phyloP scores from a whole-genome alignment of 2,797 vertebrate species.

The Urophycis tenuis region DNA sequence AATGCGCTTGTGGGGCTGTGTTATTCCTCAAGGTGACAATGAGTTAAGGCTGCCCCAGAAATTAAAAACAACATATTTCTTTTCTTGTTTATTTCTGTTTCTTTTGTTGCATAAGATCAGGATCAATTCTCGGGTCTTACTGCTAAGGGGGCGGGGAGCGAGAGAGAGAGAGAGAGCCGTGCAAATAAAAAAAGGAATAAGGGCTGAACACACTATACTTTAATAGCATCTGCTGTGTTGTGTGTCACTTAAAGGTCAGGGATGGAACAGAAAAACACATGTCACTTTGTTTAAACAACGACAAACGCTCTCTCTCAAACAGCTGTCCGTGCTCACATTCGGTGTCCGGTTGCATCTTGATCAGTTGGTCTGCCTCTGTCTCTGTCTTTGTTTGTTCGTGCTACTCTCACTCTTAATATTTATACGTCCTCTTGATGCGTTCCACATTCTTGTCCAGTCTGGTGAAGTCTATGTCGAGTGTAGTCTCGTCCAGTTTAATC shows the following conservation, averaged over 20 bases:
- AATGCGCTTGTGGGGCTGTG: slow-evolving; percentile 50
- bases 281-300: slow-evolving; percentile 30
- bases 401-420: neutral
- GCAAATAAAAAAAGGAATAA: slow-evolving; percentile 24
- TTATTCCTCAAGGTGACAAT: slow-evolving; percentile 64
- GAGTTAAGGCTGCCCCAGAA: slow-evolving; percentile 54
- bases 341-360: slow-evolving; percentile 4
- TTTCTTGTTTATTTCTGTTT: slow-evolving; percentile 28
- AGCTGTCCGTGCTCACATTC: neutral
- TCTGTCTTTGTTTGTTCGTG: neutral
- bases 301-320: slow-evolving; percentile 19
- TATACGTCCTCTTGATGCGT: neutral
- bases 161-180: slow-evolving; percentile 1
- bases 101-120: slow-evolving; percentile 55
- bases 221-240: slow-evolving; percentile 47
- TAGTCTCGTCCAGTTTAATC: neutral
- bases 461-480: too few relatives aligned
- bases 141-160: slow-evolving; percentile 20
- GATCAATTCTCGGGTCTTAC: slow-evolving; percentile 44
- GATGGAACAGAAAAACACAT: slow-evolving; percentile 13
- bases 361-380: slow-evolving; percentile 5
- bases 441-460: neutral
- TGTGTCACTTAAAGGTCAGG: slow-evolving; percentile 18
- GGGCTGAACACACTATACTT: slow-evolving; percentile 38
- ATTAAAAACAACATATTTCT: slow-evolving; percentile 53